Evolutionary conservation across 2,888 invertebrate species (phyloP).

Genomic region (Globia sparganii): DNA sequence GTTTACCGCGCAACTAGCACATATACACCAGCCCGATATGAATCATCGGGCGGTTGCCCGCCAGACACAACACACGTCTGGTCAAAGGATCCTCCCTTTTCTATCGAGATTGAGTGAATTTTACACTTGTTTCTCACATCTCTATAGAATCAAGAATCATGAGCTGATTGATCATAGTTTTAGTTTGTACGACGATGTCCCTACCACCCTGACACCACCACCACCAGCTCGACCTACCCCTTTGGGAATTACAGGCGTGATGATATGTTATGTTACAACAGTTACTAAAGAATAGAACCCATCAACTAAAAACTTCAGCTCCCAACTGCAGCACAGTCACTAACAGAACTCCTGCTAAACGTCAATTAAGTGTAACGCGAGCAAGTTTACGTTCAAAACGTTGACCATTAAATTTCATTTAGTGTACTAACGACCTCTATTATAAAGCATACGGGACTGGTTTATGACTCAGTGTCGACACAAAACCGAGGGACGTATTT

Average conservation of each 20-base stretch:
- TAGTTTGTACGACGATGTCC: background rate
- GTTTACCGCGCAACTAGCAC: too few relatives aligned
- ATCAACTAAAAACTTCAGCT: slow-evolving; percentile 27
- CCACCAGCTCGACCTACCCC: background rate
- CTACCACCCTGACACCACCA: background rate
- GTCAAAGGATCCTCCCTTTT: too few relatives aligned
- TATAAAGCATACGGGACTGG: slow-evolving; percentile 70
- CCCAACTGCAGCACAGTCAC: slow-evolving; percentile 19
- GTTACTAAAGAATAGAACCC: slow-evolving; percentile 11
- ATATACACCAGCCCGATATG: too few relatives aligned
- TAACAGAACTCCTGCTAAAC: slow-evolving; percentile 49
- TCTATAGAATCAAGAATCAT: too few relatives aligned
- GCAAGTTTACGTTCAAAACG: slow-evolving; percentile 66
- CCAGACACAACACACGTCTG: too few relatives aligned
- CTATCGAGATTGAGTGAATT: too few relatives aligned
- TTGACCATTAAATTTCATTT: slow-evolving; percentile 77
- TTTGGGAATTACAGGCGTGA: background rate
- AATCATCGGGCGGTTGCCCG: too few relatives aligned
- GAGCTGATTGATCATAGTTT: background rate
- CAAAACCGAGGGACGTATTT: slow-evolving; percentile 73
- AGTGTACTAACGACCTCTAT: slow-evolving; percentile 74
- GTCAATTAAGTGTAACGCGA: slow-evolving; percentile 56
- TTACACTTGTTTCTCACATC: too few relatives aligned
- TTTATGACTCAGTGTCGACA: slow-evolving; percentile 73
- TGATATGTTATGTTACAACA: background rate